Evolutionary conservation across 2,797 vertebrate species (phyloP).

Genomic region (Iguana delicatissima): DNA sequence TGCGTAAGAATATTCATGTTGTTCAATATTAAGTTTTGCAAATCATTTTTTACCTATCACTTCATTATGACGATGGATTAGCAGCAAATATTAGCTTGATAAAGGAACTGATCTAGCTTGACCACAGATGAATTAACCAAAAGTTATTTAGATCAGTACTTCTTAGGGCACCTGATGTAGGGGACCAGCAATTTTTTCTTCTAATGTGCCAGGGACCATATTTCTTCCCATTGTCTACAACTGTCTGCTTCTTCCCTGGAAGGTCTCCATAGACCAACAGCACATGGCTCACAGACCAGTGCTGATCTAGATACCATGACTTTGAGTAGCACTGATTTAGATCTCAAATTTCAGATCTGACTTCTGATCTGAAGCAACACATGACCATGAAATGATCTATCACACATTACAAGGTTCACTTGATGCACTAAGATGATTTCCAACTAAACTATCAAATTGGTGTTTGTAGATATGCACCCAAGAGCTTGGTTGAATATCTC

Average conservation of each 20-base stretch:
- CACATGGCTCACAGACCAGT: no score
- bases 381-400: background rate
- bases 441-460: conserved; percentile 2
- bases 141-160: background rate
- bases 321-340: background rate
- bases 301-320: no score
- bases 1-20: background rate
- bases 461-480: background rate
- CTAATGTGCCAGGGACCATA: no score
- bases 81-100: conserved; percentile 23
- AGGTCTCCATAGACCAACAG: no score
- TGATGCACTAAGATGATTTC: background rate
- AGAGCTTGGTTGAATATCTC: background rate
- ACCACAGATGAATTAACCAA: conserved; percentile 34
- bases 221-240: no score
- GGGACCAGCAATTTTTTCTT: no score
- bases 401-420: background rate
- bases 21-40: conserved; percentile 40
- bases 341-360: conserved; percentile 30
- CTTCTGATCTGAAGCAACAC: background rate
- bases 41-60: conserved; percentile 40
- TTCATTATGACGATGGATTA: conserved; percentile 47
- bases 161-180: no score
- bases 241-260: no score
- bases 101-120: conserved; percentile 33